phyloP scores from a whole-genome alignment of 2,888 invertebrate species.

The Aporophyla nigra region DNA sequence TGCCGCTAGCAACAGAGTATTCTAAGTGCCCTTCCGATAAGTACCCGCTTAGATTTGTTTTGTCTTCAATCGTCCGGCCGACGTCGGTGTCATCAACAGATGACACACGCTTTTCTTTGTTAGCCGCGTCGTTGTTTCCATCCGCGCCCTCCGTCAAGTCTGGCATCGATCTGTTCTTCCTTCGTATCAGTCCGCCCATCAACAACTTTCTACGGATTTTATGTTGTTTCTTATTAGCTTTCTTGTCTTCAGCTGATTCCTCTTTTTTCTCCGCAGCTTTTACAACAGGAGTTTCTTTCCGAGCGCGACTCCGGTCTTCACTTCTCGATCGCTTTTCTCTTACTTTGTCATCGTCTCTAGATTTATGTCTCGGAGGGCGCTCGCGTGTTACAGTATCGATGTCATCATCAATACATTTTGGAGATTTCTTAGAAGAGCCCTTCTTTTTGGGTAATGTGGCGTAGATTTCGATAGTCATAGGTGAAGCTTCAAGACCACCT shows the following conservation, averaged over 20 bases:
- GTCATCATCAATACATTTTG: constrained; percentile 93
- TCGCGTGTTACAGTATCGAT: constrained; percentile 94
- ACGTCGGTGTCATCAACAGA: constrained; percentile 95
- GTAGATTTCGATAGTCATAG: constrained; percentile 96
- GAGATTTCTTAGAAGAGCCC: constrained; percentile 92
- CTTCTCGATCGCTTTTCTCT: constrained; percentile 95
- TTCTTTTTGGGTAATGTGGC: constrained; percentile 97
- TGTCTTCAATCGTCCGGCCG: constrained; percentile 92
- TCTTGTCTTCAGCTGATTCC: constrained; percentile 92
- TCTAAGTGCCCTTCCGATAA: constrained; percentile 97
- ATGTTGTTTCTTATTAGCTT: constrained; percentile 96
- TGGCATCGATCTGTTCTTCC: constrained; percentile 98
- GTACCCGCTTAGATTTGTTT: constrained; percentile 94
- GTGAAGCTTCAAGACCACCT: constrained; percentile 94
- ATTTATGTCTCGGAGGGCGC: constrained; percentile 93
- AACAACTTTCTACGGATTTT: constrained; percentile 96
- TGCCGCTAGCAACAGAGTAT: constrained; percentile 92
- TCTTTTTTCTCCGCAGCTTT: constrained; percentile 91
- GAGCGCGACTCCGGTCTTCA: constrained; percentile 95
- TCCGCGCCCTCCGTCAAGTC: constrained; percentile 96
- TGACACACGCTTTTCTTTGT: constrained; percentile 84
- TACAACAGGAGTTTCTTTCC: constrained; percentile 93
- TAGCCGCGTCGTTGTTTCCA: constrained; percentile 84
- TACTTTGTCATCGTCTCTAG: constrained; percentile 93
- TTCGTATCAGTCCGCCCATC: constrained; percentile 96